Evolutionary conservation across 2,113 vertebrate species (phyloP).

Genomic region (Phylloscopus trochilus): DNA sequence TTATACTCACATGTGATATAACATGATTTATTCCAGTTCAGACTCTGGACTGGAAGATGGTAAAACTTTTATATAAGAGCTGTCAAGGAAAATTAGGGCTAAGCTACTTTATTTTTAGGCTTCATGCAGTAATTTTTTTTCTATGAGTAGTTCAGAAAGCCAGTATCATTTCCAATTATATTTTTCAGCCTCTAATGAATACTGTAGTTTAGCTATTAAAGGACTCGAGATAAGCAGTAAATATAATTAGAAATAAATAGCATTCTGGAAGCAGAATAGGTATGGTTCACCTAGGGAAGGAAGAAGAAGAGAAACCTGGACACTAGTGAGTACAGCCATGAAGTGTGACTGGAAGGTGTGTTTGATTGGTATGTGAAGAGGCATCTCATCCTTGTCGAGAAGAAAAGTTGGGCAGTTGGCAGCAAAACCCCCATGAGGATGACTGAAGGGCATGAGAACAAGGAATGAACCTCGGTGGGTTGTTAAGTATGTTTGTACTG

Average conservation of each 20-base stretch:
- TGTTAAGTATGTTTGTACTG: not conserved
- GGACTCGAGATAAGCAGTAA: not conserved
- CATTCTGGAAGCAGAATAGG: not conserved
- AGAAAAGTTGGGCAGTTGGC: not conserved
- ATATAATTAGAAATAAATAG: not conserved
- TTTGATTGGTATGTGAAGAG: not conserved
- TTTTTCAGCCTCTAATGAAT: not conserved
- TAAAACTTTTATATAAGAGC: conserved; percentile 39
- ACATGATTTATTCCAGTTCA: conserved; percentile 22
- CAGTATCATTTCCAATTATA: not conserved
- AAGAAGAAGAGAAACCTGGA: not conserved
- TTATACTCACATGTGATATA: not conserved
- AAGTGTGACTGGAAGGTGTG: not conserved
- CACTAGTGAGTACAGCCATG: rapidly evolving
- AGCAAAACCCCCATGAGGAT: not conserved
- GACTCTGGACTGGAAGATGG: not conserved
- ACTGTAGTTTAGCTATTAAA: not conserved
- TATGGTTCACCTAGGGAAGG: not conserved
- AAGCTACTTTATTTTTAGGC: conserved; percentile 18
- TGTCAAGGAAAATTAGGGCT: conserved; percentile 36
- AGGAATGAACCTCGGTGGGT: not conserved
- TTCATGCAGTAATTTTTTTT: not conserved
- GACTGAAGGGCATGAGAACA: not conserved
- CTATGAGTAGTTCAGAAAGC: not conserved
- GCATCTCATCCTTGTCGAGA: not conserved